phyloP scores from a whole-genome alignment of 2,797 vertebrate species.

The Columba guinea region DNA sequence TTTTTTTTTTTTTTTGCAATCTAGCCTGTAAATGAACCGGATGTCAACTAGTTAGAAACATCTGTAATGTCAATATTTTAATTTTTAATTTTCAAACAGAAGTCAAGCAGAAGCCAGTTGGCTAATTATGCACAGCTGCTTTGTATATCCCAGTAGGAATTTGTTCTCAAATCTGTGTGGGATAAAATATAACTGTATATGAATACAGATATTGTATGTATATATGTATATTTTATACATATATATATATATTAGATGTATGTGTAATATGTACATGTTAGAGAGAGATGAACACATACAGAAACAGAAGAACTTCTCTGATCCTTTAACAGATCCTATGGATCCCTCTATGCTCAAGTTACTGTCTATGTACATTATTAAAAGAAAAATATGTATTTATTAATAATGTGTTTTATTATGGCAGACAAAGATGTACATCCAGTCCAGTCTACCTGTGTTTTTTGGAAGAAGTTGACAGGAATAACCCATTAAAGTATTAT shows the following conservation, averaged over 20 bases:
- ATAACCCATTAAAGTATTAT: neutral
- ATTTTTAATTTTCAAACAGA: neutral
- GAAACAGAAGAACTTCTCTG: neutral
- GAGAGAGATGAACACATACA: neutral
- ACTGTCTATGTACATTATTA: neutral
- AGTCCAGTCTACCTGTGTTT: neutral
- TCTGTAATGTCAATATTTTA: constrained; percentile 15
- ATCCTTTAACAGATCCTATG: neutral
- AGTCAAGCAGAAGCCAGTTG: neutral
- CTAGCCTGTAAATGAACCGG: neutral
- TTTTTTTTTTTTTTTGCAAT: neutral
- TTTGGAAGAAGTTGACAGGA: neutral
- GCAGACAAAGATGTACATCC: neutral
- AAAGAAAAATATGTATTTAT: neutral
- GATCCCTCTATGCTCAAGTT: neutral
- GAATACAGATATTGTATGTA: neutral
- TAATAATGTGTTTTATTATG: neutral
- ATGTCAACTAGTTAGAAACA: neutral
- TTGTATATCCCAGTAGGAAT: neutral
- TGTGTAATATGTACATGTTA: neutral
- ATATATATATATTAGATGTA: neutral
- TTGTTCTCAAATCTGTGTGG: neutral
- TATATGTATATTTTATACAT: neutral
- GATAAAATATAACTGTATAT: neutral
- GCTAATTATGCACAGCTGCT: constrained; percentile 17